Base-by-base conservation (phyloP, 2,888 invertebrate species). In the Drosophila borealis region DNA sequence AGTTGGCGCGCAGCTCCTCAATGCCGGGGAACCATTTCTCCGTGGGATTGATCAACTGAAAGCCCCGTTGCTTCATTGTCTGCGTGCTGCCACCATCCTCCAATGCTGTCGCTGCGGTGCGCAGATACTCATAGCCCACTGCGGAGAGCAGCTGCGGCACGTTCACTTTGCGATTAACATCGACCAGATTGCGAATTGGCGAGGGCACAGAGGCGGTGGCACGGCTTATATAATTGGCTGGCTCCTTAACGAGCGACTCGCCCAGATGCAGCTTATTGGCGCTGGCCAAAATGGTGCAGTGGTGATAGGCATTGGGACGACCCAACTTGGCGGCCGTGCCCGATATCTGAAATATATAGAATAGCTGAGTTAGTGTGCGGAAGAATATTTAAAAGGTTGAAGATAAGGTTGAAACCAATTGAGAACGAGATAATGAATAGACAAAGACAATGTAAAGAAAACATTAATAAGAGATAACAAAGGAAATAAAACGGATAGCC, bases 261-360 rank as follows among this genome's bases (percentile, higher is more conserved):
- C 95, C 95, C 90, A 97, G 93, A 91, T 95, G 94, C 75, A 94
- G 92, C 93, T 97, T 96, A 91, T 98, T 96, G 73, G 96, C 96
- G 89, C 97, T 95, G 70, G 98, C 96, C 91, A 99, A 94, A 78
- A 99, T 94, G 4, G 99, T 99, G 93, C 98, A 98, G 92, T 99
- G 99, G 92, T 99, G 99, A 93, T 99, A 99, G n/a, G 97, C 96
- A 89, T 96, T 96, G 10, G 96, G 94, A 77, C 95, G 94, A 66
- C 97, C 97, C 65, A 99, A 93, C 93, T 98, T 98, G 1, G 98
- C 96, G 51, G 99, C 98, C 53, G 98, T 98, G 80, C 98, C 99
- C 84, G 99, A 99, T 83, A 99, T 94, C 98, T 98, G 90, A 41
- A 63, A 45, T 13, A 17, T 0, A 37, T 19, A 50, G 5, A 36